phyloP scores from a whole-genome alignment of 2,888 invertebrate genomes.

The Schizaphis graminum region DNA sequence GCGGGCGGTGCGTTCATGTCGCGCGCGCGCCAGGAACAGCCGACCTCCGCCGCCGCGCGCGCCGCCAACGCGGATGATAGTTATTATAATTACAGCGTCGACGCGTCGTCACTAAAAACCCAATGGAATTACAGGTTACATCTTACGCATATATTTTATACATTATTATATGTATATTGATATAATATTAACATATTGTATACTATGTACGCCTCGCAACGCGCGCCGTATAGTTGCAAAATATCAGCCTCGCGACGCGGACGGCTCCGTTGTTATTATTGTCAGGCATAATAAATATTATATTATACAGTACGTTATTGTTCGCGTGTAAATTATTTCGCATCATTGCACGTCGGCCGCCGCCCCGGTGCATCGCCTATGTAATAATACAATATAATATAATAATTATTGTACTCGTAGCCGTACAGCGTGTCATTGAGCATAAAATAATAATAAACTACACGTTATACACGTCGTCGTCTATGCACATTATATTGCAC shows the following conservation, averaged over 20 bases:
- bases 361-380: not conserved
- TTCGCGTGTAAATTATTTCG: not conserved
- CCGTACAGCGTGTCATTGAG: not conserved
- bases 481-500: no score
- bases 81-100: not conserved
- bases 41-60: slow-evolving; percentile 4
- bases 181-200: no score
- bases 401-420: no score
- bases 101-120: not conserved
- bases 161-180: not conserved
- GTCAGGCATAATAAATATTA: no score
- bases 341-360: not conserved
- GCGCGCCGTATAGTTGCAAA: no score
- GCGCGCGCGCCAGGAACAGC: not conserved
- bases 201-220: no score
- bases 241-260: no score
- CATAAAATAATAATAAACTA: not conserved
- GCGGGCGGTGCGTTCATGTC: not conserved
- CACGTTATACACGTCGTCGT: no score
- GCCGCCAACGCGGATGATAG: not conserved
- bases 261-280: no score
- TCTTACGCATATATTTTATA: not conserved
- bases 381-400: not conserved
- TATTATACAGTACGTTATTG: not conserved
- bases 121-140: not conserved